Conservation (phyloP, 2,113 vertebrate species). For the Piprites chloris region DNA sequence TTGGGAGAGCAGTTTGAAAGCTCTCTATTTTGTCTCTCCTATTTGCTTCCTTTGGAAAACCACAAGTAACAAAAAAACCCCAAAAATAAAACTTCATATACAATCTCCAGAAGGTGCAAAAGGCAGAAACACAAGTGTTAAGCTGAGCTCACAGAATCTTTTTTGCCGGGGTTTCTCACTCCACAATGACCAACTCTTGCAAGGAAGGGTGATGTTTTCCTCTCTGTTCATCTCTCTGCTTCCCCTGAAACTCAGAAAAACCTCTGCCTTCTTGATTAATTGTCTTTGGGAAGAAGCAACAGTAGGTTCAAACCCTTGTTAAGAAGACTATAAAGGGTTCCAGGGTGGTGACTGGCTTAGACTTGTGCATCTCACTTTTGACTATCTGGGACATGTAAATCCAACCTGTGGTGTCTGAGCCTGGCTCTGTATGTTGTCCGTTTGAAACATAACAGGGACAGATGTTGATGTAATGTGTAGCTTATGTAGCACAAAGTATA, state of each 20-base stretch:
- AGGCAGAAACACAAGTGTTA: background rate
- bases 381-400: background rate
- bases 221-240: background rate
- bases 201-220: background rate
- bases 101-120: background rate
- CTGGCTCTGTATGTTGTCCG: background rate
- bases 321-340: background rate
- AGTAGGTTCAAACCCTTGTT: background rate
- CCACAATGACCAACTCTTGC: background rate
- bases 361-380: background rate
- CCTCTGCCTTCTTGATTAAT: background rate
- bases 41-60: background rate
- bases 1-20: background rate
- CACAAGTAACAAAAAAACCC: background rate
- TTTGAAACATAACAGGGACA: background rate
- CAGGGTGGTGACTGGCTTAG: background rate
- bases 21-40: background rate
- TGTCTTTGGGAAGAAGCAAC: background rate
- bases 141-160: background rate
- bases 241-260: background rate
- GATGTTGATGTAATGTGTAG: background rate
- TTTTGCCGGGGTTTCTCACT: background rate
- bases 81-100: background rate
- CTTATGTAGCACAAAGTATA: background rate
- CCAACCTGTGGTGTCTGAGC: background rate